Percentiles rank a stretch among this genome's conserved stretches.
phyloP scores from a whole-genome alignment of 2,888 invertebrate genomes.

The Coremacera marginata region DNA sequence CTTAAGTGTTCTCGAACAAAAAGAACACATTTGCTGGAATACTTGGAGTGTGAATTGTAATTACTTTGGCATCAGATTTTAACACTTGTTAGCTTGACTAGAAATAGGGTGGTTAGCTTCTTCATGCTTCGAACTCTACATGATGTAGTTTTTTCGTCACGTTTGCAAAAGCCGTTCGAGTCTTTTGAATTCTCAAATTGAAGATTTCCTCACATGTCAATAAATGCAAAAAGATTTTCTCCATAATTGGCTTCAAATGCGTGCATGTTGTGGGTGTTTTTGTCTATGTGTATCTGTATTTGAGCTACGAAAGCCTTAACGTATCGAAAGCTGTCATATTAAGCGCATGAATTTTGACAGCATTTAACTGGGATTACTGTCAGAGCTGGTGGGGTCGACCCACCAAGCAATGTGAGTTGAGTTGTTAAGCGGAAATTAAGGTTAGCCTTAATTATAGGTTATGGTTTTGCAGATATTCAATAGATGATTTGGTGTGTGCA shows the following conservation, averaged over 20 bases:
- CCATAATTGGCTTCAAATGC: conserved; percentile 54
- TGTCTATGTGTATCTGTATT: background rate
- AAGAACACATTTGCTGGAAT: conserved; percentile 60
- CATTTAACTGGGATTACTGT: conserved; percentile 42
- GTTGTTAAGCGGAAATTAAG: conserved; percentile 61
- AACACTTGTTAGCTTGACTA: conserved; percentile 45
- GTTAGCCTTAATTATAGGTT: conserved; percentile 45
- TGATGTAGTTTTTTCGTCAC: background rate
- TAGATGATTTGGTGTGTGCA: background rate
- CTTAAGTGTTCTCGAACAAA: conserved; percentile 67
- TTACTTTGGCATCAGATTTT: conserved; percentile 65
- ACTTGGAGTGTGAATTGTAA: conserved; percentile 63
- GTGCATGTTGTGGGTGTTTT: conserved; percentile 5
- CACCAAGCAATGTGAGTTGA: conserved; percentile 22
- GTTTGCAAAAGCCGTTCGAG: background rate
- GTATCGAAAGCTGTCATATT: conserved; percentile 50
- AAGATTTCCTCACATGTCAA: conserved; percentile 40
- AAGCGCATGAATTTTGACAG: conserved; percentile 56
- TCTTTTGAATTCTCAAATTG: conserved; percentile 38
- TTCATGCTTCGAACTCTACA: background rate
- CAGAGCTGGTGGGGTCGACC: background rate
- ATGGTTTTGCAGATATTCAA: background rate
- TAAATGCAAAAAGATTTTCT: conserved; percentile 54
- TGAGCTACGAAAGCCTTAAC: background rate
- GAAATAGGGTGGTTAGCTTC: background rate